phyloP scores from a whole-genome alignment of 2,113 vertebrate species.

The Catharus minimus region DNA sequence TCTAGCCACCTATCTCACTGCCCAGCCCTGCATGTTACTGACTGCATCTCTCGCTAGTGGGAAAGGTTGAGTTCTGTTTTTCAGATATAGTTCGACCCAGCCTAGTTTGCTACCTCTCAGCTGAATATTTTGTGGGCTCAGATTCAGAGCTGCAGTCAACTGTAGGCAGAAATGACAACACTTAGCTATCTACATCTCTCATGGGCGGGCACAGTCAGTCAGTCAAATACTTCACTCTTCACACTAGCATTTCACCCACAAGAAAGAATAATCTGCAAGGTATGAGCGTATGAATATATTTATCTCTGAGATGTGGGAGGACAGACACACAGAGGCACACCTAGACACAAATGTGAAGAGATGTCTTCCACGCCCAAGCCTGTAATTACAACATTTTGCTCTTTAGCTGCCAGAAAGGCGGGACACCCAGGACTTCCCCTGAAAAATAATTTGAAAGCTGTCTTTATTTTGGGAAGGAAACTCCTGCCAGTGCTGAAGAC shows the following conservation, averaged over 20 bases:
- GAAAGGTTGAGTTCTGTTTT: neutral
- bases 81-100: neutral
- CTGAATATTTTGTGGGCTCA: neutral
- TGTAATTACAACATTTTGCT: constrained; percentile 28
- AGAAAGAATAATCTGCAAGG: constrained; percentile 35
- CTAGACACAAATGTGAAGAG: constrained; percentile 18
- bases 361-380: constrained; percentile 15
- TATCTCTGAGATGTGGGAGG: constrained; percentile 22
- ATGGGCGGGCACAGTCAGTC: constrained; percentile 24
- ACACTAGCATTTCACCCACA: neutral
- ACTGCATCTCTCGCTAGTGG: neutral
- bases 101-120: neutral
- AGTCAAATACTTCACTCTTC: constrained; percentile 19
- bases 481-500: neutral
- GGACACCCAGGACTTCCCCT: constrained; percentile 24
- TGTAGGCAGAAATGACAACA: constrained; percentile 42
- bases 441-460: constrained; percentile 14
- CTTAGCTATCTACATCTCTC: constrained; percentile 1
- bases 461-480: constrained; percentile 42
- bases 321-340: constrained; percentile 20
- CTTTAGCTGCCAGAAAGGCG: constrained; percentile 54
- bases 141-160: constrained; percentile 6
- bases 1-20: neutral
- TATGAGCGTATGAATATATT: neutral
- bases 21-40: neutral